phyloP scores from a whole-genome alignment of 2,888 invertebrate genomes.

The Malacosoma neustria region DNA sequence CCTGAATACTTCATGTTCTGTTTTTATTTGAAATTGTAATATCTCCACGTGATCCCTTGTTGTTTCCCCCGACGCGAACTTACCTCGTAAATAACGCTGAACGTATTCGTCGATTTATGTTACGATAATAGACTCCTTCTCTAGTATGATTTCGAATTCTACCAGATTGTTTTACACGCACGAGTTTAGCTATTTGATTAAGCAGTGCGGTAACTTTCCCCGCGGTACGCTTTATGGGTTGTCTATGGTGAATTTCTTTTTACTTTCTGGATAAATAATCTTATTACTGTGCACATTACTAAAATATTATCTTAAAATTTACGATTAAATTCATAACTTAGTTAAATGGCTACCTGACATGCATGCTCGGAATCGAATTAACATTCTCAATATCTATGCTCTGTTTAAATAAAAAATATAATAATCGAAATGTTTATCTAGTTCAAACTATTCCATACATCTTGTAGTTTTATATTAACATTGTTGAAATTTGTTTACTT shows the following conservation, averaged over 20 bases:
- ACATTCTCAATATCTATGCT: too few relatives aligned
- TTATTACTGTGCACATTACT: too few relatives aligned
- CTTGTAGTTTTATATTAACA: too few relatives aligned
- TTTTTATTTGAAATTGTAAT: conserved; percentile 74
- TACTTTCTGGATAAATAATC: not conserved
- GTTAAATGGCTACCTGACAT: too few relatives aligned
- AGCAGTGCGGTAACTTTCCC: conserved; percentile 6
- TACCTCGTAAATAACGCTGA: conserved; percentile 61
- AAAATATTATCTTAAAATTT: too few relatives aligned
- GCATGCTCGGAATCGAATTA: too few relatives aligned
- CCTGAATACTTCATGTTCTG: conserved; percentile 70
- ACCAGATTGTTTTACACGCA: conserved; percentile 17
- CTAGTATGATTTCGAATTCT: conserved; percentile 31
- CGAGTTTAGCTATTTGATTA: conserved; percentile 10
- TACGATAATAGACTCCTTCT: conserved; percentile 47
- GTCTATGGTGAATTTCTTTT: not conserved
- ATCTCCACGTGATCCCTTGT: conserved; percentile 64
- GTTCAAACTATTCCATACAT: too few relatives aligned
- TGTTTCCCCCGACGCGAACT: conserved; percentile 57
- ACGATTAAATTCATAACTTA: too few relatives aligned
- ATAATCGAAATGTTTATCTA: too few relatives aligned
- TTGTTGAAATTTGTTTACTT: too few relatives aligned
- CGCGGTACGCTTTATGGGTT: not conserved
- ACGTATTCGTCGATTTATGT: conserved; percentile 59
- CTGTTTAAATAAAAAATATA: too few relatives aligned